These are phyloP conservation scores for Pandemis heparana DNA, from an alignment of 2,888 invertebrate genomes.

Conservation along the genomic window DNA sequence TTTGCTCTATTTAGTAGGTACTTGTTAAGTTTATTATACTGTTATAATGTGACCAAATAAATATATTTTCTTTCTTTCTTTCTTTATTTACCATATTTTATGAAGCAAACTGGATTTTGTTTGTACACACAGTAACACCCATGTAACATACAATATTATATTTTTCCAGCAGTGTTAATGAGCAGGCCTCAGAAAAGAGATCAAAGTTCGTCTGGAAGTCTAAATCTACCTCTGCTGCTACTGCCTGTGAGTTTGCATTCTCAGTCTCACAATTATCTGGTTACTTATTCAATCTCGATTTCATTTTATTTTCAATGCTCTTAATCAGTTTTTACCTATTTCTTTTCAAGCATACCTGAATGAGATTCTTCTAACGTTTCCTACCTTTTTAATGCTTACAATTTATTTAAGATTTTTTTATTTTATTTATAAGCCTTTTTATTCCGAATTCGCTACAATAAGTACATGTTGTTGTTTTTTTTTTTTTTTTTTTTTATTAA, in stretches of 20 bases:
- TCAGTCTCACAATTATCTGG: neutral
- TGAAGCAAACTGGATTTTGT: neutral
- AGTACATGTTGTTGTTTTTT: no score
- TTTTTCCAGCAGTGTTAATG: constrained; percentile 55
- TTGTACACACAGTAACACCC: neutral
- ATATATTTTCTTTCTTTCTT: no score
- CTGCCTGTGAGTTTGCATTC: constrained; percentile 57
- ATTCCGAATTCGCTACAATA: no score
- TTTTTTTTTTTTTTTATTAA: no score
- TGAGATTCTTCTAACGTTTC: no score
- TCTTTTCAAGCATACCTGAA: no score
- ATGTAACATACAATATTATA: neutral
- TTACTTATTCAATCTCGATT: neutral
- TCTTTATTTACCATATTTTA: no score
- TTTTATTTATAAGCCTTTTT: no score
- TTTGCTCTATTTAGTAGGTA: no score
- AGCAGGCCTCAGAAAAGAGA: constrained; percentile 60
- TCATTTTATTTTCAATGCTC: no score
- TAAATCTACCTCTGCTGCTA: constrained; percentile 53
- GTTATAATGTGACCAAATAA: no score
- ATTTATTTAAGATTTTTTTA: neutral
- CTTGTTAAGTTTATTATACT: no score
- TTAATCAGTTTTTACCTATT: neutral
- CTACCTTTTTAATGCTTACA: neutral
- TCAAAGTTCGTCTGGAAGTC: constrained; percentile 73